Percentiles rank a stretch among this genome's conserved stretches.
Conservation (phyloP, 2,113 vertebrate species). For the Erythrolamprus reginae region DNA sequence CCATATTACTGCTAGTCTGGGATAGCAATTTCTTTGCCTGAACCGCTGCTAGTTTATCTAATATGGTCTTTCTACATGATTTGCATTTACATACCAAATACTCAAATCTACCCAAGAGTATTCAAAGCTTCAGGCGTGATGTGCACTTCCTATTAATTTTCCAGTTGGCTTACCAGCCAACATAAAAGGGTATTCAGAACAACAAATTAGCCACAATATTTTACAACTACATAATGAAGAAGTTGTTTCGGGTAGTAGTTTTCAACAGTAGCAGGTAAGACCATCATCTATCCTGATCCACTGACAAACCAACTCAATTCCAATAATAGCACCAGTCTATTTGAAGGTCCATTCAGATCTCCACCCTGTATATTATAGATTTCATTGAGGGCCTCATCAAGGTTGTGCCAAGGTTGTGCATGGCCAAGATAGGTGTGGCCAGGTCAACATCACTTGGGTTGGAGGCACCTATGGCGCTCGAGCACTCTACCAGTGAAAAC, state of each 20-base stretch:
- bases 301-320: neutral
- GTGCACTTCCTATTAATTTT: neutral
- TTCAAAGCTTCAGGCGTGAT: neutral
- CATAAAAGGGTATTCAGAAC: neutral
- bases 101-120: neutral
- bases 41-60: neutral
- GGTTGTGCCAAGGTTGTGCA: too few relatives aligned
- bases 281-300: neutral
- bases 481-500: too few relatives aligned
- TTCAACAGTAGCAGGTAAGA: neutral
- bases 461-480: too few relatives aligned
- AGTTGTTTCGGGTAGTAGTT: neutral
- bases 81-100: neutral
- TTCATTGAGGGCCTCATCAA: too few relatives aligned
- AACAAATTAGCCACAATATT: neutral
- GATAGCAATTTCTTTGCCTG: neutral
- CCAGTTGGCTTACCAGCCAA: neutral
- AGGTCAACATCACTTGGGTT: too few relatives aligned
- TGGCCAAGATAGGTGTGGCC: too few relatives aligned
- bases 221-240: neutral
- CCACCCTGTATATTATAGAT: neutral
- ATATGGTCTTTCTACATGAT: neutral
- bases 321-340: neutral
- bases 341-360: neutral
- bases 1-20: neutral